Conservation (phyloP, 2,888 invertebrate genomes). For the Harpagoxenus sublaevis region DNA sequence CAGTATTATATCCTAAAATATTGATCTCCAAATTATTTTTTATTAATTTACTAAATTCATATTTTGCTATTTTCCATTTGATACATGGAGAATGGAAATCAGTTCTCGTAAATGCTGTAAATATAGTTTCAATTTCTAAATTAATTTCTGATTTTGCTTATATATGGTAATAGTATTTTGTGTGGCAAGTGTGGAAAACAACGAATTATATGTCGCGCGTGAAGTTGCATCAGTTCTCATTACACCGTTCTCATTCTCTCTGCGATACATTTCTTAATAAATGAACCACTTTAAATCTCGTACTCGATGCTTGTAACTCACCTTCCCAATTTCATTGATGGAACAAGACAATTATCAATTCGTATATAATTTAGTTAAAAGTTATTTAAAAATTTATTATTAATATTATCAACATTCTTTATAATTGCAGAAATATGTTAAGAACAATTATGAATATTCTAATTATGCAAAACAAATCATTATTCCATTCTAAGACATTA, state of each 20-base stretch:
- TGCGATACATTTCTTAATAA: slow-evolving; percentile 73
- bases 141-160: background rate
- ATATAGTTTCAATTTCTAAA: background rate
- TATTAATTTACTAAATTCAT: background rate
- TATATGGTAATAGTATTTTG: background rate
- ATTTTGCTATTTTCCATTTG: background rate
- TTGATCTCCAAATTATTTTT: background rate
- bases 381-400: background rate
- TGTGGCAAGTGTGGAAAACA: no score
- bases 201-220: no score
- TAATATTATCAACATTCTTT: background rate
- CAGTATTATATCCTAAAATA: background rate
- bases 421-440: background rate
- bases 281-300: slow-evolving; percentile 76
- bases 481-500: background rate
- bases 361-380: background rate
- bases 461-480: background rate
- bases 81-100: background rate
- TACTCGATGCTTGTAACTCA: slow-evolving; percentile 58
- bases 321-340: slow-evolving; percentile 61
- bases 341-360: slow-evolving; percentile 64
- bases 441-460: background rate
- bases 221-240: slow-evolving; percentile 3
- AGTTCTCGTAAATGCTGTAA: background rate
- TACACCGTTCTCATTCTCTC: slow-evolving; percentile 61